Conservation (phyloP, 2,113 vertebrate genomes). For the Mungos mungo region DNA sequence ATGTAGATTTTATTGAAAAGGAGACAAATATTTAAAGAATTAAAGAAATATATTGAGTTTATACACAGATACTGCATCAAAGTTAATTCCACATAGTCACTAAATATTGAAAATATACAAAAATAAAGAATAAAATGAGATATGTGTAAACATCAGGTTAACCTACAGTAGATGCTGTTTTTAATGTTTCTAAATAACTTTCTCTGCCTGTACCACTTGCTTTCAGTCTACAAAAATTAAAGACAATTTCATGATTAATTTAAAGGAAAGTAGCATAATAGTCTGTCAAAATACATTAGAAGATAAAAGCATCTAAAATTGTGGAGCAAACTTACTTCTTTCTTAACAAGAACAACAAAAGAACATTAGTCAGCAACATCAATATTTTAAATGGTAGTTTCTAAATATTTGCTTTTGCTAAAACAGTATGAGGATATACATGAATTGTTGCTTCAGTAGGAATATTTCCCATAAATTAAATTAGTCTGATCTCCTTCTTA, state of each 20-base stretch:
- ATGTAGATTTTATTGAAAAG: background rate
- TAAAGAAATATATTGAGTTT: background rate
- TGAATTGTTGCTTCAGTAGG: background rate
- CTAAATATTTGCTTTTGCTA: background rate
- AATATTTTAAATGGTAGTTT: constrained; percentile 70
- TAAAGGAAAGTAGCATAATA: background rate
- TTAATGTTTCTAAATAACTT: background rate
- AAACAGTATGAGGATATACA: constrained; percentile 23
- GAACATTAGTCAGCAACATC: constrained; percentile 55
- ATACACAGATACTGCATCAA: background rate
- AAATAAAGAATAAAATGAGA: background rate
- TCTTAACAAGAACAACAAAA: constrained; percentile 46
- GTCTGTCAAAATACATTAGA: constrained; percentile 63
- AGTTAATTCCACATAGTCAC: background rate
- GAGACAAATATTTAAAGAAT: background rate
- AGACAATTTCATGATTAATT: background rate
- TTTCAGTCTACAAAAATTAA: constrained; percentile 14
- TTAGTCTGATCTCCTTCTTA: background rate
- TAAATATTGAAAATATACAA: background rate
- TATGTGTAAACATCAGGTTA: background rate
- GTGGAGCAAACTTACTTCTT: constrained; percentile 47
- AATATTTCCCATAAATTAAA: background rate
- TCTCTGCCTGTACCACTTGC: background rate
- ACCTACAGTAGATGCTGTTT: background rate
- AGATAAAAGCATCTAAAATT: constrained; percentile 73